These are phyloP conservation scores for Melangyna quadrimaculata DNA, from an alignment of 2,888 invertebrate species.

Conservation along the genomic window DNA sequence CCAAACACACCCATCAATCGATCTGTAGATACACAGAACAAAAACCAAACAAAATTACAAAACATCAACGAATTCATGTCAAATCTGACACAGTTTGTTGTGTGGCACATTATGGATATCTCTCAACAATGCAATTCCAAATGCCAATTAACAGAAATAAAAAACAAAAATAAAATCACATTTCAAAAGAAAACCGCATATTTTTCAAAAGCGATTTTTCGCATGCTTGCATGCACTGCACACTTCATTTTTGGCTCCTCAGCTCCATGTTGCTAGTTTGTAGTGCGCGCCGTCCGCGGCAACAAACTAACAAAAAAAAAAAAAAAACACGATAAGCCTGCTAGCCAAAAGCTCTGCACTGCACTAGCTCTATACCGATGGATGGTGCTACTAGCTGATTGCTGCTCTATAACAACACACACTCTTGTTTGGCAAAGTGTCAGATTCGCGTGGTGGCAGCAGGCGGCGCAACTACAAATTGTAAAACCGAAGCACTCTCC, in stretches of 20 bases:
- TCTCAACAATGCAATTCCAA: conserved; percentile 53
- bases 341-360: conserved; percentile 18
- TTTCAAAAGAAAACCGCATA: conserved; percentile 57
- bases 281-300: not conserved
- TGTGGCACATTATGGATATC: conserved; percentile 25
- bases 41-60: not conserved
- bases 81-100: conserved; percentile 34
- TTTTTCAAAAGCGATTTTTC: conserved; percentile 56
- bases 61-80: conserved; percentile 31
- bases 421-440: conserved; percentile 53
- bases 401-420: conserved; percentile 20
- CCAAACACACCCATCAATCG: conserved; percentile 13
- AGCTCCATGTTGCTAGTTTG: conserved; percentile 3
- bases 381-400: too few relatives aligned
- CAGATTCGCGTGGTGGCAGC: conserved; percentile 36
- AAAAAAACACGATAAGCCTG: not conserved
- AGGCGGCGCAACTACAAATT: not conserved
- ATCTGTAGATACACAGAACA: not conserved
- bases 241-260: conserved; percentile 12
- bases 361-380: too few relatives aligned
- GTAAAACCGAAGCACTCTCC: not conserved
- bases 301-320: conserved; percentile 7
- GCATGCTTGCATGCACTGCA: conserved; percentile 59
- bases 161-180: conserved; percentile 15
- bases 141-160: conserved; percentile 52